These are phyloP conservation scores for Petrocephalus sullivani DNA, from an alignment of 2,797 vertebrate genomes.

Conservation along the genomic window DNA sequence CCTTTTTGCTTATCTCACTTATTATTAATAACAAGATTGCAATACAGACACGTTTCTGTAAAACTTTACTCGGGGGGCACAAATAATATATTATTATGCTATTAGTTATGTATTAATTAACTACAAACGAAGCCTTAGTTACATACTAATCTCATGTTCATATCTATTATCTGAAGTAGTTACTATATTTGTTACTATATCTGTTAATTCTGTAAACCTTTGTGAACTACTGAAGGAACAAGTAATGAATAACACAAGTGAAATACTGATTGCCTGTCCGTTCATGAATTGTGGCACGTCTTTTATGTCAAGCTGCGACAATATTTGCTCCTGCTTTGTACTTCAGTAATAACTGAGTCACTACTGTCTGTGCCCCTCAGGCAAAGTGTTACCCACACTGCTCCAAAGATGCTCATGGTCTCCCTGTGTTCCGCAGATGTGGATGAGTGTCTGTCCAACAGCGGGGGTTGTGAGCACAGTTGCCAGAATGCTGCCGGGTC, in stretches of 20 bases:
- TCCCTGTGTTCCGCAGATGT: conserved; percentile 54
- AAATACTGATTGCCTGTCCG: too few species aligned
- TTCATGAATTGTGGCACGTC: not conserved
- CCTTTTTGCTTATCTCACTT: not conserved
- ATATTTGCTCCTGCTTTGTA: not conserved
- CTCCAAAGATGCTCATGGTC: too few species aligned
- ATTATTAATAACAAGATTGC: not conserved
- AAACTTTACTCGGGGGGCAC: too few species aligned
- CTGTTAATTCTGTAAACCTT: too few species aligned
- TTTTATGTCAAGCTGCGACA: not conserved
- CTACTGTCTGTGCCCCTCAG: not conserved
- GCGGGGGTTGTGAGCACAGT: conserved; percentile 57
- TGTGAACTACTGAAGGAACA: too few species aligned
- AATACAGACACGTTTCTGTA: too few species aligned
- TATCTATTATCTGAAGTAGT: too few species aligned
- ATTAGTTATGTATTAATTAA: too few species aligned
- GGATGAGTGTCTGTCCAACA: conserved; percentile 64
- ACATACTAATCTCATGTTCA: not conserved
- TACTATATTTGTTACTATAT: too few species aligned
- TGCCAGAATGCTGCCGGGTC: conserved; percentile 72
- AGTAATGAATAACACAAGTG: too few species aligned
- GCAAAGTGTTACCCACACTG: not conserved
- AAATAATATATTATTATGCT: too few species aligned
- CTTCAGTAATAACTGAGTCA: not conserved
- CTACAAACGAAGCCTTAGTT: too few species aligned